Conservation (phyloP, 2,797 vertebrate genomes). For the Anabas testudineus region DNA sequence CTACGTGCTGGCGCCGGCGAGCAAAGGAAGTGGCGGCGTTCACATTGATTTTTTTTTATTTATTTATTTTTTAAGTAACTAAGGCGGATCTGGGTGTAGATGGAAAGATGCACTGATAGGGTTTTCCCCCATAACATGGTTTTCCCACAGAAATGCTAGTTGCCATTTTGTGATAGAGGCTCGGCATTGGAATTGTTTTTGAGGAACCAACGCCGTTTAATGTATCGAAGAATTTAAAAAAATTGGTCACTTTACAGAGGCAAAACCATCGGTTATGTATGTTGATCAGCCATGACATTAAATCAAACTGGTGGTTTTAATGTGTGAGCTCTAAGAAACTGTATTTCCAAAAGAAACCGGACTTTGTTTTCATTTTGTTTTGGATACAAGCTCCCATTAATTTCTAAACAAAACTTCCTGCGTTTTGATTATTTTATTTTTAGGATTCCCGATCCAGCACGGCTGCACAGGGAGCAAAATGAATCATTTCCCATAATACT, state of each 20-base stretch:
- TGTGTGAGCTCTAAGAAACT: no score
- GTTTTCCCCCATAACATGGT: conserved; percentile 4
- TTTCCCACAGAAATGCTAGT: conserved; percentile 55
- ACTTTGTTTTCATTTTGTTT: conserved; percentile 48
- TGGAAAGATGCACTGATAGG: conserved; percentile 56
- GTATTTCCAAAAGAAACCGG: no score
- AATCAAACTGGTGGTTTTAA: no score
- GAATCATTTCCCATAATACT: conserved; percentile 50
- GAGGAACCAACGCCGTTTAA: not conserved
- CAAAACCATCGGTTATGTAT: no score
- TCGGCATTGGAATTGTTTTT: not conserved
- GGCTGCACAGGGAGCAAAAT: conserved; percentile 14
- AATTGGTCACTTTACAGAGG: not conserved
- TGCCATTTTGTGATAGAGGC: not conserved
- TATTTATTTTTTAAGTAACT: conserved; percentile 7
- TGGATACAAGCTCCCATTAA: conserved; percentile 50
- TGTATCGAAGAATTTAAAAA: not conserved
- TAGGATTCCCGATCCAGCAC: conserved; percentile 27
- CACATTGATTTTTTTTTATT: not conserved
- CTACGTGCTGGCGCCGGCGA: conserved; percentile 54
- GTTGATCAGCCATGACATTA: no score
- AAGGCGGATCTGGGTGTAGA: conserved; percentile 51
- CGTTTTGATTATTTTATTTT: conserved; percentile 54
- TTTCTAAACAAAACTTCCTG: conserved; percentile 59
- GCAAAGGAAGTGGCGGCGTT: conserved; percentile 34